phyloP scores from a whole-genome alignment of 2,113 vertebrate genomes.

The Anhinga anhinga region DNA sequence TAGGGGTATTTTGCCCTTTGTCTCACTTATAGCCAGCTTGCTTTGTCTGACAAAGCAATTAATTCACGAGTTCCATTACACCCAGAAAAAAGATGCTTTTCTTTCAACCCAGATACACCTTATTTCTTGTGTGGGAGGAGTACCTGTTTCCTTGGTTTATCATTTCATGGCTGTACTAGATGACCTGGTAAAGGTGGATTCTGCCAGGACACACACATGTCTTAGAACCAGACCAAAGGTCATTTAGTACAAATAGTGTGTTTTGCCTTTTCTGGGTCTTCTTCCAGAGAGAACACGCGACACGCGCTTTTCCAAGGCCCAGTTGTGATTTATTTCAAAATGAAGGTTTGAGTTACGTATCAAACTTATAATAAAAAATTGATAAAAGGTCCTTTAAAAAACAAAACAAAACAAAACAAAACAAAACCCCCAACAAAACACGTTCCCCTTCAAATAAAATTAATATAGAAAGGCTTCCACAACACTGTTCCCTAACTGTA shows the following conservation, averaged over 20 bases:
- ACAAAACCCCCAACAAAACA: not conserved
- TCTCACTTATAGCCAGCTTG: not conserved
- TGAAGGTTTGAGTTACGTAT: not conserved
- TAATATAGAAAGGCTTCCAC: not conserved
- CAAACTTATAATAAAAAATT: not conserved
- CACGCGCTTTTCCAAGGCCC: accelerated
- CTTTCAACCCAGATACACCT: not conserved
- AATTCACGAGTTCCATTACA: not conserved
- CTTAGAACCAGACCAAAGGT: not conserved
- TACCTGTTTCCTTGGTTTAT: not conserved
- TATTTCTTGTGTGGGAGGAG: not conserved
- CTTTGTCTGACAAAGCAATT: not conserved
- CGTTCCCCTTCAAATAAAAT: not conserved
- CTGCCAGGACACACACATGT: not conserved
- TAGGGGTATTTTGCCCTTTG: not conserved
- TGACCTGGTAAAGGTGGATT: not conserved
- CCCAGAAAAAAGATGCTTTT: not conserved
- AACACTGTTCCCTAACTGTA: not conserved
- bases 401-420: not conserved
- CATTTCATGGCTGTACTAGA: not conserved
- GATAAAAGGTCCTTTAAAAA: not conserved
- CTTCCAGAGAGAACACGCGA: not conserved
- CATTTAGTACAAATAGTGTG: accelerated
- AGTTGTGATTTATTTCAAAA: not conserved
- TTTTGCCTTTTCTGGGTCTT: not conserved